Evolutionary conservation across 64 coral and sea anemone species (phyloP).

Genomic region (Astreopora myriophthalma): DNA sequence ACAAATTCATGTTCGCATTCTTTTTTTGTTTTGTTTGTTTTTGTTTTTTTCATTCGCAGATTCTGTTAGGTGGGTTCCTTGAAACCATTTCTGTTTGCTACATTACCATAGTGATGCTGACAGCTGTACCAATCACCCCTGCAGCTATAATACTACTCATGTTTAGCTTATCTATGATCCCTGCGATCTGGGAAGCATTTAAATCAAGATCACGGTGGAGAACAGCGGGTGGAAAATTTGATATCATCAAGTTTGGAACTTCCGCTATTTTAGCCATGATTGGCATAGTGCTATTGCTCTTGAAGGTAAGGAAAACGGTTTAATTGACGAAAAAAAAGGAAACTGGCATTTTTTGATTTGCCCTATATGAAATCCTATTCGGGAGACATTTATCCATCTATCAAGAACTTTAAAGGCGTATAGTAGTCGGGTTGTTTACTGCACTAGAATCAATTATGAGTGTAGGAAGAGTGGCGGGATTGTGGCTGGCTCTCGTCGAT

Average conservation of each 20-base stretch:
- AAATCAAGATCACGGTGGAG: background rate
- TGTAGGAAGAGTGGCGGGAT: too few species aligned
- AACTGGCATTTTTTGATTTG: too few species aligned
- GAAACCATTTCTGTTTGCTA: slow-evolving; percentile 28
- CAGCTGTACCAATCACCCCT: background rate
- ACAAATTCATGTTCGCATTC: background rate
- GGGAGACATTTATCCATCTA: too few species aligned
- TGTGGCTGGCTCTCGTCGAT: too few species aligned
- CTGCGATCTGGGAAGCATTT: slow-evolving; percentile 4
- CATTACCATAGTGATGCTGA: background rate
- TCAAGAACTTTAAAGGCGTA: too few species aligned
- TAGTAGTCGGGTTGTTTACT: too few species aligned
- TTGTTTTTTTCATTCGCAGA: slow-evolving; percentile 25
- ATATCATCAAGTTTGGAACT: background rate
- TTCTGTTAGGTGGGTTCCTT: slow-evolving; percentile 29
- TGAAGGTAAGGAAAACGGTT: background rate
- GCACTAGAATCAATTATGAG: too few species aligned
- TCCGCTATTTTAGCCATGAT: background rate
- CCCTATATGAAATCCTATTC: too few species aligned
- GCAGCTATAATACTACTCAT: background rate
- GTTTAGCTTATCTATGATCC: background rate
- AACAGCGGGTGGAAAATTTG: background rate
- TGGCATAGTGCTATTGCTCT: background rate
- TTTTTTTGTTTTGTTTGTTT: background rate
- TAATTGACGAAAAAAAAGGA: too few species aligned